These are phyloP conservation scores for Cyphomyrus discorhynchus DNA, from an alignment of 2,113 vertebrate species.

Conservation along the genomic window DNA sequence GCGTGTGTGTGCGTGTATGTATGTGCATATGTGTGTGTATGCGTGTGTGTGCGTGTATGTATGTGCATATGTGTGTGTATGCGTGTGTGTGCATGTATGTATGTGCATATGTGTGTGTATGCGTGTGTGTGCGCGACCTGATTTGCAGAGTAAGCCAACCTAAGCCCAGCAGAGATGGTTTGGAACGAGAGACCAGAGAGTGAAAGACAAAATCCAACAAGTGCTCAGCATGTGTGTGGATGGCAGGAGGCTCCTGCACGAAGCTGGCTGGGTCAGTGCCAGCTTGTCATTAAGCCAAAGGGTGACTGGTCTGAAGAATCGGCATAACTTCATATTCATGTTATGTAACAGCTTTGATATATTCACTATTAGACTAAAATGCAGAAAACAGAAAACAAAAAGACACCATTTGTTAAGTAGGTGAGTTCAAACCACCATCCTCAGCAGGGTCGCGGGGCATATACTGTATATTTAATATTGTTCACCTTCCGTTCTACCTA, in stretches of 20 bases:
- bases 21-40: background rate
- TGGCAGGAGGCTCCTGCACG: background rate
- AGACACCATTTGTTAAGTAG: background rate
- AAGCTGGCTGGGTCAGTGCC: background rate
- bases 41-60: background rate
- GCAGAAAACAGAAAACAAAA: background rate
- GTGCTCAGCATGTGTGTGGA: background rate
- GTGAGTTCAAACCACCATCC: background rate
- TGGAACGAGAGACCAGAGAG: background rate
- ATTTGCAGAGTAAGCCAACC: background rate
- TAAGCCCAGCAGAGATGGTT: background rate
- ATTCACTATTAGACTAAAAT: background rate
- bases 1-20: too few relatives aligned
- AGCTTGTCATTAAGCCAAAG: background rate
- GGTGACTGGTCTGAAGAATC: background rate
- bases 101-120: background rate
- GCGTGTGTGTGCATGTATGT: too few relatives aligned
- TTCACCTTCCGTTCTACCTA: background rate
- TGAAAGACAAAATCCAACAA: background rate
- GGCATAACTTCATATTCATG: background rate
- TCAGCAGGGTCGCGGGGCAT: background rate
- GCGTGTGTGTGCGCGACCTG: background rate
- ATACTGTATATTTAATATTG: background rate
- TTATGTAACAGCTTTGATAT: background rate
- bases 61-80: too few relatives aligned